These are phyloP conservation scores for Tadarida brasiliensis DNA, from an alignment of 2,797 vertebrate genomes.

Conservation along the genomic window DNA sequence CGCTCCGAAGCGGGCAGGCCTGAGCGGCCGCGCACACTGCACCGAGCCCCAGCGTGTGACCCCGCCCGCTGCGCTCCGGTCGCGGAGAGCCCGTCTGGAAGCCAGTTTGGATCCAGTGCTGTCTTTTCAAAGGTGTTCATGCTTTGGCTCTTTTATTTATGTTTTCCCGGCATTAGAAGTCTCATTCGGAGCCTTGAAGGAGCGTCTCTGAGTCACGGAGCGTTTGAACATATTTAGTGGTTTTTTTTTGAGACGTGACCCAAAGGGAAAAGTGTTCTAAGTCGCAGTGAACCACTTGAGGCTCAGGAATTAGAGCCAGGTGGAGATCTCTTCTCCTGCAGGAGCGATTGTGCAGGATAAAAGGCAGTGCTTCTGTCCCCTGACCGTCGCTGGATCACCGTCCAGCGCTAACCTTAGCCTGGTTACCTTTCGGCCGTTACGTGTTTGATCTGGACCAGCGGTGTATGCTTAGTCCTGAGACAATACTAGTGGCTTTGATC, in stretches of 20 bases:
- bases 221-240: not conserved
- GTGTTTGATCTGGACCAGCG: not conserved
- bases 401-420: not conserved
- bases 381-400: not conserved
- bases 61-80: slow-evolving; percentile 50
- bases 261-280: slow-evolving; percentile 22
- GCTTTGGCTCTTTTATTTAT: not conserved
- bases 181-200: not conserved
- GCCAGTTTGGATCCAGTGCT: slow-evolving; percentile 74
- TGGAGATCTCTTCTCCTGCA: not conserved
- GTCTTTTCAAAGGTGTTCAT: slow-evolving; percentile 61
- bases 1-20: slow-evolving; percentile 84
- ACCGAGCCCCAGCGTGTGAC: slow-evolving; percentile 83
- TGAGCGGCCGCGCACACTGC: slow-evolving; percentile 81
- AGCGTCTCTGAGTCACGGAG: not conserved
- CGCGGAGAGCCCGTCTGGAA: slow-evolving; percentile 67
- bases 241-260: not conserved
- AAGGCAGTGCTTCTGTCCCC: not conserved
- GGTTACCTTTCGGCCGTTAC: not conserved
- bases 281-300: not conserved
- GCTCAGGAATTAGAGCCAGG: not conserved
- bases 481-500: not conserved
- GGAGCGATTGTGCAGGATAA: not conserved
- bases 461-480: not conserved
- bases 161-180: slow-evolving; percentile 22